phyloP scores from a whole-genome alignment of 2,797 vertebrate species.

The Parauchenoglanis ngamensis region DNA sequence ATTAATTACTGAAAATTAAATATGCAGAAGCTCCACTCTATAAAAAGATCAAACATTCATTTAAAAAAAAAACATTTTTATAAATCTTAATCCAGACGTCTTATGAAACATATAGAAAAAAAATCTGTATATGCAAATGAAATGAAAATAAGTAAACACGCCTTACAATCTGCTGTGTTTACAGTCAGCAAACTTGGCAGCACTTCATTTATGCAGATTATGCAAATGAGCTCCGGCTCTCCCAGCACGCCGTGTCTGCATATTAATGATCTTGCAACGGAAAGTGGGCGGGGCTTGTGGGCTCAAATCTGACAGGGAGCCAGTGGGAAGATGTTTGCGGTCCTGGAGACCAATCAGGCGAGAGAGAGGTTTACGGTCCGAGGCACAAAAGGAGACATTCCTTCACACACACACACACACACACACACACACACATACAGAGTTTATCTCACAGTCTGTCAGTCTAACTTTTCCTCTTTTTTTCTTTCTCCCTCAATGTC shows the following conservation, averaged over 20 bases:
- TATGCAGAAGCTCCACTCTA: background rate
- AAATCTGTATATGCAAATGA: constrained; percentile 10
- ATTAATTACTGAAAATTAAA: background rate
- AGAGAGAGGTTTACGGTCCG: background rate
- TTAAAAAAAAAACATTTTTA: background rate
- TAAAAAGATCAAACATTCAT: background rate
- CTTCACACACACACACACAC: constrained; percentile 32
- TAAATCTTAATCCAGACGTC: background rate
- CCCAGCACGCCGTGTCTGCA: constrained; percentile 30
- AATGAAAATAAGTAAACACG: constrained; percentile 3
- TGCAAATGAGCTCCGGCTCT: constrained; percentile 38
- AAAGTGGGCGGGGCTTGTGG: constrained; percentile 31
- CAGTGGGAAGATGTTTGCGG: background rate
- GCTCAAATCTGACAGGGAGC: background rate
- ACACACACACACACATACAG: too few relatives aligned
- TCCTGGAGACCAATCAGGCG: background rate
- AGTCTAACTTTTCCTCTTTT: background rate
- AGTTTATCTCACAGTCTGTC: constrained; percentile 13
- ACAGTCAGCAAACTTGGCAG: constrained; percentile 31
- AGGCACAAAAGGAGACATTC: constrained; percentile 30
- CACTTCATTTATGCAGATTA: constrained; percentile 44
- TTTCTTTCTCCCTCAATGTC: background rate
- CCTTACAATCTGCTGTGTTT: background rate
- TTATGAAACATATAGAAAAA: background rate
- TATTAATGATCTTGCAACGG: constrained; percentile 48